phyloP scores from a whole-genome alignment of 2,113 vertebrate species.

The Zonotrichia leucophrys region DNA sequence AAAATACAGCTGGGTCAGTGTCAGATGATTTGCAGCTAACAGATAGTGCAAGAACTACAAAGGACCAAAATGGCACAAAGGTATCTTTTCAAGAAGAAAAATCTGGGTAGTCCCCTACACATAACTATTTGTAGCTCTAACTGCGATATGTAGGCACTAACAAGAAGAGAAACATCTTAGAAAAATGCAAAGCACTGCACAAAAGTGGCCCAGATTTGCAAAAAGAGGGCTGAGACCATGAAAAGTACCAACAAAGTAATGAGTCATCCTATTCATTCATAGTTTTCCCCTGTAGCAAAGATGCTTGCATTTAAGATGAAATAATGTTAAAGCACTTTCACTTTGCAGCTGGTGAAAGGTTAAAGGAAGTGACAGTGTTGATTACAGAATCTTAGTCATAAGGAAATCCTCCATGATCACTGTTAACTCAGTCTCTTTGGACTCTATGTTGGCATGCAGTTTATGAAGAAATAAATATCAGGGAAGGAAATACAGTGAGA shows the following conservation, averaged over 20 bases:
- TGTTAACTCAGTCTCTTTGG: neutral
- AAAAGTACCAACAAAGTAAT: neutral
- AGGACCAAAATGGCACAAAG: neutral
- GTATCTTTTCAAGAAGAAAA: neutral
- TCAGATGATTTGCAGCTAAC: conserved; percentile 12
- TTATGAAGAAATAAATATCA: neutral
- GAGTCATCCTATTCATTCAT: neutral
- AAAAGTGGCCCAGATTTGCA: neutral
- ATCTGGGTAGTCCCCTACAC: neutral
- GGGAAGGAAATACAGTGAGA: neutral
- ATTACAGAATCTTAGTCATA: neutral
- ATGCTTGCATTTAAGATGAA: neutral
- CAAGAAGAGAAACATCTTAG: neutral
- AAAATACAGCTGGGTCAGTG: conserved; percentile 6
- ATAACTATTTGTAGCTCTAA: neutral
- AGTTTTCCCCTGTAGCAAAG: neutral
- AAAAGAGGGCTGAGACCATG: neutral
- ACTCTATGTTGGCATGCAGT: neutral
- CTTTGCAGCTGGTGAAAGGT: neutral
- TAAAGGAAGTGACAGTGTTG: neutral
- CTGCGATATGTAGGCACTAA: neutral
- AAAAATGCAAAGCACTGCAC: neutral
- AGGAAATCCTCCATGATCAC: neutral
- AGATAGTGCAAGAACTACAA: neutral
- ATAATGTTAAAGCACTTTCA: neutral